Evolutionary conservation across 2,113 vertebrate genomes (phyloP).

Genomic region (Phasianus colchicus): DNA sequence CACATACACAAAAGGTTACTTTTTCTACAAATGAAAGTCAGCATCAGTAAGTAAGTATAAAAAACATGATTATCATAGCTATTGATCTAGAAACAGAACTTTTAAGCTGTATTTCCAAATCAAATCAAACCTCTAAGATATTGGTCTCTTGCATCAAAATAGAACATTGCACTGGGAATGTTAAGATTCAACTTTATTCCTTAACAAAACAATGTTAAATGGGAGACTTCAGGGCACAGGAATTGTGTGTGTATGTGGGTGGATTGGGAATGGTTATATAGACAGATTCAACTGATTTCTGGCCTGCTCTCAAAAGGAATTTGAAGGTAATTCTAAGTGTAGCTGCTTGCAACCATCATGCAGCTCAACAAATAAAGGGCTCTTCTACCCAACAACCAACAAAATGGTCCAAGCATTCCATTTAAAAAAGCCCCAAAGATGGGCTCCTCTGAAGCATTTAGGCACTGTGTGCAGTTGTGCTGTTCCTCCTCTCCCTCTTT

Average conservation of each 20-base stretch:
- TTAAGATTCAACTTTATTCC: not conserved
- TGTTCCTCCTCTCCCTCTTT: not conserved
- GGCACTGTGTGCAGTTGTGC: not conserved
- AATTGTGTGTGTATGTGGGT: not conserved
- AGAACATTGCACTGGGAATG: not conserved
- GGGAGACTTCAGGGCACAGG: not conserved
- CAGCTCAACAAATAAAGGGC: not conserved
- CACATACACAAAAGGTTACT: not conserved
- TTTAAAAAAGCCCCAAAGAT: not conserved
- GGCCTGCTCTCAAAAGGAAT: not conserved
- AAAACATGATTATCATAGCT: not conserved
- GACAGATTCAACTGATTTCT: not conserved
- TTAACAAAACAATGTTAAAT: not conserved
- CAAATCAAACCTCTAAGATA: not conserved
- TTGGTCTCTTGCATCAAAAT: not conserved
- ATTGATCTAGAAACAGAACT: not conserved
- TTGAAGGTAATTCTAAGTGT: not conserved
- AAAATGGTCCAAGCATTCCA: not conserved
- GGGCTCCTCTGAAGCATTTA: no score
- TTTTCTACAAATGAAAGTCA: not conserved
- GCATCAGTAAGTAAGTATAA: accelerated
- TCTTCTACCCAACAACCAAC: not conserved
- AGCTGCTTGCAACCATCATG: not conserved
- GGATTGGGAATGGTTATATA: accelerated
- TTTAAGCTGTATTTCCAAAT: not conserved